A percentile compares a stretch with the other conserved stretches of the same genome.
Evolutionary conservation across 2,888 invertebrate genomes (phyloP).

Genomic region (Laothoe populi): DNA sequence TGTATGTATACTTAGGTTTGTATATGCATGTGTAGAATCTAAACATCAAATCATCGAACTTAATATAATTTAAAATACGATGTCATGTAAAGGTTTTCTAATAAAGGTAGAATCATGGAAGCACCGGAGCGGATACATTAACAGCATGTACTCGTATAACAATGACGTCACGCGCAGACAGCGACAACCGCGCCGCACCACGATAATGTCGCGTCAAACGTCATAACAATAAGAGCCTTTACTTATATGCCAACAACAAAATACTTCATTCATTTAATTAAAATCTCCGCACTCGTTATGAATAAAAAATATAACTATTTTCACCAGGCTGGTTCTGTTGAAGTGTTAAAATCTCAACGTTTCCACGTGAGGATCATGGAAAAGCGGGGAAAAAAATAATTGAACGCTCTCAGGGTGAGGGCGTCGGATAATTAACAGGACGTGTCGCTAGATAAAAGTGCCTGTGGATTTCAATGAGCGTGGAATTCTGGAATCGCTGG

Average conservation of each 20-base stretch:
- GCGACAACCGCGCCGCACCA: constrained; percentile 37
- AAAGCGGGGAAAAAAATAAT: constrained; percentile 78
- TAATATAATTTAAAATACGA: not conserved
- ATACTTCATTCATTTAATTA: constrained; percentile 77
- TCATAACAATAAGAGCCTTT: constrained; percentile 47
- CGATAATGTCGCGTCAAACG: constrained; percentile 47
- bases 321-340: constrained; percentile 76
- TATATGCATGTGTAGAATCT: no score
- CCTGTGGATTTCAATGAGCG: constrained; percentile 75
- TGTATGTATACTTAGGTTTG: no score
- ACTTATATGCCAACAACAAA: constrained; percentile 57
- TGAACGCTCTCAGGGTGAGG: constrained; percentile 77
- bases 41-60: no score
- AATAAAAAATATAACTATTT: constrained; percentile 73
- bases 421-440: constrained; percentile 83
- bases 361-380: constrained; percentile 78
- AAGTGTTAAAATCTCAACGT: constrained; percentile 83
- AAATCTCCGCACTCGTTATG: constrained; percentile 65
- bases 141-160: constrained; percentile 41
- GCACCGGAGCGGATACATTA: constrained; percentile 51
- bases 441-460: constrained; percentile 82
- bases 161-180: constrained; percentile 50
- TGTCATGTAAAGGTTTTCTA: constrained; percentile 44
- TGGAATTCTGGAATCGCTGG: constrained; percentile 63
- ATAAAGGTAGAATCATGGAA: constrained; percentile 51